Conservation (phyloP, 2,113 vertebrate genomes). For the Solenodon paradoxus region DNA sequence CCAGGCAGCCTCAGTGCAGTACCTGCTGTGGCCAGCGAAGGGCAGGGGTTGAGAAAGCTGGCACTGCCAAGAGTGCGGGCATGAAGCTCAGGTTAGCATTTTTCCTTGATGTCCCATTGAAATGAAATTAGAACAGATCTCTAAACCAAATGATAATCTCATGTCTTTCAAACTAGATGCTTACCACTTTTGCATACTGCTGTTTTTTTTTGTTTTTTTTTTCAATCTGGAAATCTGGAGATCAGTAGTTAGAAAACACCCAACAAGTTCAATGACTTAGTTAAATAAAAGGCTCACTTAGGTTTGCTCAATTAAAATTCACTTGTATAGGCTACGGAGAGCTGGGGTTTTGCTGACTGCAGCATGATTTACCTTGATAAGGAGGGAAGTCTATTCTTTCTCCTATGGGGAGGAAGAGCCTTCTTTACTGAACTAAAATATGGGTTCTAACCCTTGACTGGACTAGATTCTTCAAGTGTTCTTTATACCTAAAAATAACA, state of each 20-base stretch:
- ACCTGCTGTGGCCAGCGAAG: not conserved
- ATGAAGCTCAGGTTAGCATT: too few relatives aligned
- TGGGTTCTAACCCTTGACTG: not conserved
- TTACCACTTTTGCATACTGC: too few relatives aligned
- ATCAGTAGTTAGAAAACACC: not conserved
- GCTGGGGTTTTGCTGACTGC: not conserved
- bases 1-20: not conserved
- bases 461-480: not conserved
- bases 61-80: too few relatives aligned
- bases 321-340: not conserved
- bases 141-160: too few relatives aligned
- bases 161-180: too few relatives aligned
- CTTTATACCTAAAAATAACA: too few relatives aligned
- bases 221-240: too few relatives aligned
- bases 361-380: not conserved
- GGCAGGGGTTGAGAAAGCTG: not conserved
- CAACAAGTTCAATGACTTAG: not conserved
- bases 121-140: too few relatives aligned
- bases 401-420: not conserved
- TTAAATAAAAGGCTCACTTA: not conserved
- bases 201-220: too few relatives aligned
- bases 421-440: not conserved
- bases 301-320: not conserved
- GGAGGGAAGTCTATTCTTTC: not conserved
- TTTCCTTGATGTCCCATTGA: too few relatives aligned